phyloP scores from a whole-genome alignment of 2,797 vertebrate species.

The Phylloscopus collybita region DNA sequence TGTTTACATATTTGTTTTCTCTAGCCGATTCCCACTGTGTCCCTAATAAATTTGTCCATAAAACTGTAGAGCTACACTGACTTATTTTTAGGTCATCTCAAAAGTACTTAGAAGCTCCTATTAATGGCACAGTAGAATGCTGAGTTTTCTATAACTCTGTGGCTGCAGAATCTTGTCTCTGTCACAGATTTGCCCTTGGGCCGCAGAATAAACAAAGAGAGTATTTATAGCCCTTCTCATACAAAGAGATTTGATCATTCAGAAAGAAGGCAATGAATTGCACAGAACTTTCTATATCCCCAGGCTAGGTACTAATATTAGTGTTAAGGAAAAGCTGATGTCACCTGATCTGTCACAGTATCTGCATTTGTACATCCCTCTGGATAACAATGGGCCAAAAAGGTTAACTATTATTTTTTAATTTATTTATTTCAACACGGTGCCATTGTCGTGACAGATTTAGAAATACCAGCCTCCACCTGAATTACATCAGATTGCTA shows the following conservation, averaged over 20 bases:
- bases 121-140: background rate
- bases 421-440: conserved; percentile 16
- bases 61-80: background rate
- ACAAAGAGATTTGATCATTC: conserved; percentile 46
- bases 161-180: conserved; percentile 42
- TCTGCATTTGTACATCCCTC: background rate
- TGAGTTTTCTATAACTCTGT: conserved; percentile 5
- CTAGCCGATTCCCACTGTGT: background rate
- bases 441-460: conserved; percentile 26
- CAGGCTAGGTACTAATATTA: conserved; percentile 39
- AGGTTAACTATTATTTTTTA: conserved; percentile 13
- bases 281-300: background rate
- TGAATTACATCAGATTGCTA: conserved; percentile 32
- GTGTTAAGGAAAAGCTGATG: conserved; percentile 44
- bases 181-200: conserved; percentile 36
- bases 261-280: conserved; percentile 4
- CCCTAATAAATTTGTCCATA: conserved; percentile 5
- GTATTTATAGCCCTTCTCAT: conserved; percentile 45
- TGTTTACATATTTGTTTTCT: background rate
- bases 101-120: conserved; percentile 38
- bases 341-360: conserved; percentile 1
- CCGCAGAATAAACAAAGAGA: conserved; percentile 45
- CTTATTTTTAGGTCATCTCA: conserved; percentile 54
- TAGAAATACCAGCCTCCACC: conserved; percentile 37
- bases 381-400: background rate